Conservation (phyloP, 2,113 vertebrate species). For the Chaetodon auriga region DNA sequence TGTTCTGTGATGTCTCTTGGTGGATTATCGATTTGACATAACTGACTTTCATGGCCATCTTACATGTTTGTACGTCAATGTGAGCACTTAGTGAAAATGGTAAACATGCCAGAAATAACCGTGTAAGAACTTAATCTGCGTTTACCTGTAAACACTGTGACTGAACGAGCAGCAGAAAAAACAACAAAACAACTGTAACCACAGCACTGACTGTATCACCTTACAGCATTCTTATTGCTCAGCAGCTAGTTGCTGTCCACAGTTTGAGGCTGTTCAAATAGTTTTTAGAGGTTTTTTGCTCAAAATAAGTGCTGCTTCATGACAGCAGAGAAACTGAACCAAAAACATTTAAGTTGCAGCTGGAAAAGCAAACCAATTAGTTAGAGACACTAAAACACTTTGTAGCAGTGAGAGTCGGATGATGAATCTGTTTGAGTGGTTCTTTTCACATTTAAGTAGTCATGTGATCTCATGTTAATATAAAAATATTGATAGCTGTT, state of each 20-base stretch:
- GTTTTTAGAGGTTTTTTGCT: background rate
- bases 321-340: background rate
- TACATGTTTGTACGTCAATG: background rate
- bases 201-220: background rate
- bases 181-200: too few species aligned
- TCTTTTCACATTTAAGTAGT: background rate
- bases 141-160: background rate
- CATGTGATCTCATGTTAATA: background rate
- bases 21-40: constrained; percentile 7
- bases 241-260: too few species aligned
- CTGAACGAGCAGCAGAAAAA: too few species aligned
- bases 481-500: constrained; percentile 9
- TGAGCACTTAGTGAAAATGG: background rate
- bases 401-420: background rate
- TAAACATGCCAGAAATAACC: background rate
- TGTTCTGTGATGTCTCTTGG: background rate
- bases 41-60: constrained; percentile 13
- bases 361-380: background rate
- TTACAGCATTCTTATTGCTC: background rate
- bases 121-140: background rate
- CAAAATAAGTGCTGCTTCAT: background rate
- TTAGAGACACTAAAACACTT: background rate
- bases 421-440: background rate
- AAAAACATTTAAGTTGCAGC: background rate
- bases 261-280: background rate